phyloP scores from a whole-genome alignment of 2,888 invertebrate genomes.

The Xylophagus ater region DNA sequence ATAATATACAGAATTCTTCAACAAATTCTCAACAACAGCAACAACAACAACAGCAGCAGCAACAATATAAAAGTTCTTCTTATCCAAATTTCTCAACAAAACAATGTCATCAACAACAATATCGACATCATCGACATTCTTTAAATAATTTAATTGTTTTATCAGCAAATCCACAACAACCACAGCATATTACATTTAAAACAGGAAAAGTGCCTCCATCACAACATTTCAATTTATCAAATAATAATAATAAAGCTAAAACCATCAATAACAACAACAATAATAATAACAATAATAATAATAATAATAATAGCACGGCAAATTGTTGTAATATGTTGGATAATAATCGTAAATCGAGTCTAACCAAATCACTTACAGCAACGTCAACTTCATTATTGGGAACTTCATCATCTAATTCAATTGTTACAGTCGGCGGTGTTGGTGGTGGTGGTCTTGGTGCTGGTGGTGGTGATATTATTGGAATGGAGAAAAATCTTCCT shows the following conservation, averaged over 20 bases:
- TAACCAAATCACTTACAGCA: too few species aligned
- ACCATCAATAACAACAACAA: background rate
- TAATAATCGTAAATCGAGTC: too few species aligned
- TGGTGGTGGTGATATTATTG: too few species aligned
- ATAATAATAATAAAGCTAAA: constrained; percentile 3
- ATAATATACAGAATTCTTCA: constrained; percentile 8
- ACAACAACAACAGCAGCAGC: constrained; percentile 34
- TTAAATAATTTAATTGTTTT: constrained; percentile 35
- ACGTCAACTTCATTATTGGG: constrained; percentile 2
- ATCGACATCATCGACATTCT: constrained; percentile 29
- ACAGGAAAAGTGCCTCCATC: constrained; percentile 27
- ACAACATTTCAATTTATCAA: background rate
- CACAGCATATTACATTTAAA: constrained; percentile 31
- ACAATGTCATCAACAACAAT: constrained; percentile 18
- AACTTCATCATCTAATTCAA: background rate
- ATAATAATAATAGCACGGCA: background rate
- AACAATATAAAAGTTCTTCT: constrained; percentile 34
- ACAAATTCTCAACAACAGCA: constrained; percentile 16
- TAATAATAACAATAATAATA: background rate
- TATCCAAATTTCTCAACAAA: constrained; percentile 35
- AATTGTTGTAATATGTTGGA: too few species aligned
- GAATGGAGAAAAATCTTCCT: too few species aligned
- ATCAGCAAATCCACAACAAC: constrained; percentile 31
- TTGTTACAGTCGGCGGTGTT: constrained; percentile 7
- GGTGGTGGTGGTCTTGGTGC: too few species aligned